Evolutionary conservation across 2,888 invertebrate species (phyloP).

Genomic region (Endomychus coccineus): DNA sequence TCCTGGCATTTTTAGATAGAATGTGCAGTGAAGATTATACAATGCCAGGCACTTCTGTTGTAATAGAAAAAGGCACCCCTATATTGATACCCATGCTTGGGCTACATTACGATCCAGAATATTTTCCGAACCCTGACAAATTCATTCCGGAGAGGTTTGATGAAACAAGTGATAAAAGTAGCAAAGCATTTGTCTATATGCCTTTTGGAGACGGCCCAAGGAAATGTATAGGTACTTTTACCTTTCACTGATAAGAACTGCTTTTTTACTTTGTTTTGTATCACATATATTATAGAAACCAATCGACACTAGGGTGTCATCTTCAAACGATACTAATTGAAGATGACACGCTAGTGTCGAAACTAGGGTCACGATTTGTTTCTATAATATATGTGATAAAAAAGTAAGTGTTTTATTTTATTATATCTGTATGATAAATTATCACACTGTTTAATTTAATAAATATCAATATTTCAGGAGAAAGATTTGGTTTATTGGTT

Average conservation of each 20-base stretch:
- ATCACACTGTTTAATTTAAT: too few species aligned
- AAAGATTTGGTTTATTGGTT: slow-evolving; percentile 24
- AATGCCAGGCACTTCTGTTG: slow-evolving; percentile 22
- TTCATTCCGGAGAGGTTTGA: slow-evolving; percentile 40
- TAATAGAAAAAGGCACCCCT: slow-evolving; percentile 32
- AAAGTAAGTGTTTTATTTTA: too few species aligned
- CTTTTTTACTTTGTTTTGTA: neutral
- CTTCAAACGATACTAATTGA: neutral
- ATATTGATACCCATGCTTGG: slow-evolving; percentile 33
- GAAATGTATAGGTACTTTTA: slow-evolving; percentile 17
- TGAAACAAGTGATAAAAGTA: slow-evolving; percentile 22
- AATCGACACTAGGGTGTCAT: too few species aligned
- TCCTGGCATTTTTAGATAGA: slow-evolving; percentile 29
- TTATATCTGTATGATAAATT: too few species aligned
- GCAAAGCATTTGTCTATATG: slow-evolving; percentile 5
- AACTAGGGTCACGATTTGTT: too few species aligned
- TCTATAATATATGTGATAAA: too few species aligned
- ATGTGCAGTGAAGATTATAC: slow-evolving; percentile 26
- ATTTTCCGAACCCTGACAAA: slow-evolving; percentile 37
- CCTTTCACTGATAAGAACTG: neutral
- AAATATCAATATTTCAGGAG: slow-evolving; percentile 24
- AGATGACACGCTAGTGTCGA: too few species aligned
- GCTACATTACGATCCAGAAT: slow-evolving; percentile 35
- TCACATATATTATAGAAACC: too few species aligned
- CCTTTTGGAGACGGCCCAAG: slow-evolving; percentile 17